Evolutionary conservation across 2,797 vertebrate genomes (phyloP), one percentile per base, ranked within the genome.

Genomic region (Cryptoblepharus egeriae): DNA sequence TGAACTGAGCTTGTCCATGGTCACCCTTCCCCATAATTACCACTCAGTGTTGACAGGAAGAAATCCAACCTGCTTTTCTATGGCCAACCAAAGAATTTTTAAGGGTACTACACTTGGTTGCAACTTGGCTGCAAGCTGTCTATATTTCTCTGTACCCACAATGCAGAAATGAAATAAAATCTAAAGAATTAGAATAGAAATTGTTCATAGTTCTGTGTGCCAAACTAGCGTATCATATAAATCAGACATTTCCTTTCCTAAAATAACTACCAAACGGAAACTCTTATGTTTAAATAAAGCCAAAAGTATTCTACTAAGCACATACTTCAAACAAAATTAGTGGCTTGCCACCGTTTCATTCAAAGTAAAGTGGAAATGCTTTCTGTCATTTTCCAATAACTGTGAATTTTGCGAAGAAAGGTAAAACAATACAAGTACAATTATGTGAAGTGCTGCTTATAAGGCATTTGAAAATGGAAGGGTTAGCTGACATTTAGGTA

Each of bases 241-340:
- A 52, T 30, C 32, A 72, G 75, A 61, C 77, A n/a, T 70, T 61
- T 65, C 69, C 70, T 55, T 75, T 76, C 61, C 78, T 61, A 80
- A 81, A 88, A 77, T 60, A 35, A 37, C 1, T 5, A 18, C 49
- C 42, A 28, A 64, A 10, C 80, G 89, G 73, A 60, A 77, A 82
- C 42, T 52, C 70, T n/a, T 76, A 74, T 65, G 70, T 77, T 84
- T 88, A 89, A 85, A 89, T 45, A 88, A 15, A 7, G 18, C 61
- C n/a, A 37, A 26, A 3, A 15, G 20, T 69, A 71, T 87, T 86
- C 75, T 37, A 75, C 11, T 55, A 64, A 60, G 32, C 32, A 37
- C 73, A n/a, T 18, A 74, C 68, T 22, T 87, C 57, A 82, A 63
- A 75, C 42, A 82, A 64, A 39, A 1, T 1, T 75, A 79, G 72